Conservation (phyloP, 2,113 vertebrate species). For the Rutilus rutilus region DNA sequence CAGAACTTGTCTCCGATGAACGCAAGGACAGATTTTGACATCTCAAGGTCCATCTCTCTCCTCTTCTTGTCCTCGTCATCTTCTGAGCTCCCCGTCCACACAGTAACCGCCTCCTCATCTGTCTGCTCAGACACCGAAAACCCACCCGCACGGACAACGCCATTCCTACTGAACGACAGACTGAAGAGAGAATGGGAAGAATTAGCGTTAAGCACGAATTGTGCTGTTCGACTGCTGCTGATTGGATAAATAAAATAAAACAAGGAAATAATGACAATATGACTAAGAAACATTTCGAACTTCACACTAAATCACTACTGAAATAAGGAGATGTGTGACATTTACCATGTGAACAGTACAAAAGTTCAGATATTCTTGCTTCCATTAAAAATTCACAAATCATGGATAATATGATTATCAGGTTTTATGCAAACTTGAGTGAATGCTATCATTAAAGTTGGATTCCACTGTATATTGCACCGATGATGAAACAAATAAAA, state of each 20-base stretch:
- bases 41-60: slow-evolving; percentile 83
- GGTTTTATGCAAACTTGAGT: neutral
- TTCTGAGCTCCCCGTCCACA: slow-evolving; percentile 46
- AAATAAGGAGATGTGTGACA: neutral
- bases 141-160: slow-evolving; percentile 87
- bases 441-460: neutral
- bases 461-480: neutral
- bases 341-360: neutral
- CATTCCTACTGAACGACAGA: slow-evolving; percentile 89
- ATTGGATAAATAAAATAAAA: neutral
- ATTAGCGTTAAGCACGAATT: neutral
- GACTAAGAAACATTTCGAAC: no score
- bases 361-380: neutral
- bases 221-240: neutral
- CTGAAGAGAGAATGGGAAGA: slow-evolving; percentile 62
- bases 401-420: neutral
- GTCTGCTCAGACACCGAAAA: slow-evolving; percentile 89
- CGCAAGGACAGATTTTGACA: slow-evolving; percentile 84
- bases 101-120: slow-evolving; percentile 81
- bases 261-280: no score
- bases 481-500: neutral
- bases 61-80: slow-evolving; percentile 63
- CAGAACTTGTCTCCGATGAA: slow-evolving; percentile 89
- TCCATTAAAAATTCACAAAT: neutral
- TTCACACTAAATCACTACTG: no score